Evolutionary conservation across 2,113 vertebrate species (phyloP).

Genomic region (Noturus placidus): DNA sequence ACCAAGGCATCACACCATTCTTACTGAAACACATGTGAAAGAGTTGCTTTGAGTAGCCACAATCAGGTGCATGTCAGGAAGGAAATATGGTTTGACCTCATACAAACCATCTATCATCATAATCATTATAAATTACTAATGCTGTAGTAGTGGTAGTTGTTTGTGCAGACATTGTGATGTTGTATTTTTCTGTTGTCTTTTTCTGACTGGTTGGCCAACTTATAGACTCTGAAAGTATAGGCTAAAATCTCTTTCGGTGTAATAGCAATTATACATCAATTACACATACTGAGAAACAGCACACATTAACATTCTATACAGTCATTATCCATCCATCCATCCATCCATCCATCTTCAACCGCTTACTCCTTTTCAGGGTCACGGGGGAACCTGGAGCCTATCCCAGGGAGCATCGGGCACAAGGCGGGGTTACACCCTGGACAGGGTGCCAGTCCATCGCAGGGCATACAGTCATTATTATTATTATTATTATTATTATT

Average conservation of each 20-base stretch:
- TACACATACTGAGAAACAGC: no score
- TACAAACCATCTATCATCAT: not conserved
- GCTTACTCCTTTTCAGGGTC: no score
- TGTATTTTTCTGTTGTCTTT: not conserved
- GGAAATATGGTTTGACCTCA: not conserved
- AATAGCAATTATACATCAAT: not conserved
- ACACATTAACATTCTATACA: no score
- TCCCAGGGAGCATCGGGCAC: no score
- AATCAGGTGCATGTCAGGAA: not conserved
- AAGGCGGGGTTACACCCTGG: no score
- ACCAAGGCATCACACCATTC: conserved; percentile 11
- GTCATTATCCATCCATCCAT: no score
- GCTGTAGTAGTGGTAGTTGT: not conserved
- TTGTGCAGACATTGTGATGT: not conserved
- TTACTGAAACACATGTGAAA: not conserved
- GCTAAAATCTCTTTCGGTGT: not conserved
- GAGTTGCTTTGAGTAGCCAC: not conserved
- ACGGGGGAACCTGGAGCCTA: no score
- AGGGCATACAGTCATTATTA: no score
- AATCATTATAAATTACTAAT: not conserved
- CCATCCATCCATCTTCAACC: no score
- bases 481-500: no score
- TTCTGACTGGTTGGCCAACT: not conserved
- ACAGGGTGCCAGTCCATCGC: no score
- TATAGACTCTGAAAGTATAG: not conserved